phyloP scores from a whole-genome alignment of 2,888 invertebrate species.

The Hoplodrina blanda region DNA sequence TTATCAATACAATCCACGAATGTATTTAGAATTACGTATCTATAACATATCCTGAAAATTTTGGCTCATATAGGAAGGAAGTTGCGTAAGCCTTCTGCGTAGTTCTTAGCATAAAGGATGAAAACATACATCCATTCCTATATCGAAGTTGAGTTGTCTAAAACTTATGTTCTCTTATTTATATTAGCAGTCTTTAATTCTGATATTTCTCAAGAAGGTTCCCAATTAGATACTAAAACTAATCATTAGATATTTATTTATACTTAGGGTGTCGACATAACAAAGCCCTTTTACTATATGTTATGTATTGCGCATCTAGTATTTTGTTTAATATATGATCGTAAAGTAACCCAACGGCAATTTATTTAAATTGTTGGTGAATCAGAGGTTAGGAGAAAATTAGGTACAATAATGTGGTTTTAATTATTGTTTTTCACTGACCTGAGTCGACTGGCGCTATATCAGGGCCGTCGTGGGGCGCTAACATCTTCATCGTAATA shows the following conservation, averaged over 20 bases:
- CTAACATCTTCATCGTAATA: constrained; percentile 89
- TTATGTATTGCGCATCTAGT: constrained; percentile 42
- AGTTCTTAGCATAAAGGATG: constrained; percentile 12
- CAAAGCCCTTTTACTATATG: constrained; percentile 36
- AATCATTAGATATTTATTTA: constrained; percentile 39
- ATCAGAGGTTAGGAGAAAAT: background rate
- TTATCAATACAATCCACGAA: background rate
- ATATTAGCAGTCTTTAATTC: background rate
- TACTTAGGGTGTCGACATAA: constrained; percentile 46
- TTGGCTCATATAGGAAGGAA: background rate
- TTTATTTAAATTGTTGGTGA: background rate
- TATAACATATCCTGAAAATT: background rate
- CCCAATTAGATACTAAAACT: background rate
- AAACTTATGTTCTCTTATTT: background rate
- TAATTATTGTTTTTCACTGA: constrained; percentile 75
- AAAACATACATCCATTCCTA: constrained; percentile 13
- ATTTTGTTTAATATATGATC: constrained; percentile 4
- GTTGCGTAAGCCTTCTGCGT: constrained; percentile 56
- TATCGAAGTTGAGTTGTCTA: background rate
- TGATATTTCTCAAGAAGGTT: background rate
- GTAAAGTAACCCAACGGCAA: background rate
- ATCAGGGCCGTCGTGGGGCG: constrained; percentile 90
- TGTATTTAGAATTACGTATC: background rate
- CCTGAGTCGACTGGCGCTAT: constrained; percentile 90
- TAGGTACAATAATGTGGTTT: constrained; percentile 30